Evolutionary conservation across 2,888 invertebrate species (phyloP).

Genomic region (Xiphydria camelus): DNA sequence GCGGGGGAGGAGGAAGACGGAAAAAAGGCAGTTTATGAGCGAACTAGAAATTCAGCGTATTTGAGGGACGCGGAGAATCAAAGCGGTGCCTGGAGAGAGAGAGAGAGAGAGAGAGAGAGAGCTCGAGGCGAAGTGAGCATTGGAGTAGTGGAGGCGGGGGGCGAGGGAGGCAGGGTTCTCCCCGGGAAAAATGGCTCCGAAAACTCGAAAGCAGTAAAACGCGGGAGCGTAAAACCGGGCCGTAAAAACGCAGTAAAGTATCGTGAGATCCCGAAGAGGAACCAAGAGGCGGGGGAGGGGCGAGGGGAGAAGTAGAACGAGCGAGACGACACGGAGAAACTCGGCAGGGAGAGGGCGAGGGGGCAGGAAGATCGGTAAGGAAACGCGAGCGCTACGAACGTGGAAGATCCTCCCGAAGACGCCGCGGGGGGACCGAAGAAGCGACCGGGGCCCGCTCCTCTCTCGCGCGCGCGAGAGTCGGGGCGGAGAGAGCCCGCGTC

Average conservation of each 20-base stretch:
- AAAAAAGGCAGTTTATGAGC: conserved; percentile 8
- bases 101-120: background rate
- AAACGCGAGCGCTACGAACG: background rate
- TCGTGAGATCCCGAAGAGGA: conserved; percentile 1
- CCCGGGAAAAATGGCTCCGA: conserved; percentile 5
- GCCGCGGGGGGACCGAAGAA: no score
- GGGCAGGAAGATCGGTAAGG: background rate
- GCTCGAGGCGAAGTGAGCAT: background rate
- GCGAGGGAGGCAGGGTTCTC: background rate
- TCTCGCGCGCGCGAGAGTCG: no score
- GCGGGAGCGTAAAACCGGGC: conserved; percentile 14
- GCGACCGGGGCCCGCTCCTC: no score
- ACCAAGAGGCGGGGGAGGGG: background rate
- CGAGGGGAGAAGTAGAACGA: conserved; percentile 6
- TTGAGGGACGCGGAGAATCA: background rate
- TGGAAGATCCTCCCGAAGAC: no score
- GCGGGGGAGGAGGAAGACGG: background rate
- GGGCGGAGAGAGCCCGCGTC: no score
- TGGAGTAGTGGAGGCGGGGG: background rate
- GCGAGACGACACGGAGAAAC: conserved; percentile 9
- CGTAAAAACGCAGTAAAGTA: conserved; percentile 18
- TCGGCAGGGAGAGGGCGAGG: background rate
- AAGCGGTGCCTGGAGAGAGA: background rate
- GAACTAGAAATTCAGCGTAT: background rate
- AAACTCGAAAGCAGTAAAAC: conserved; percentile 14